A percentile compares a stretch with the other conserved stretches of the same genome.
Evolutionary conservation across 2,797 vertebrate species (phyloP).

Genomic region (Dicrostonyx torquatus): DNA sequence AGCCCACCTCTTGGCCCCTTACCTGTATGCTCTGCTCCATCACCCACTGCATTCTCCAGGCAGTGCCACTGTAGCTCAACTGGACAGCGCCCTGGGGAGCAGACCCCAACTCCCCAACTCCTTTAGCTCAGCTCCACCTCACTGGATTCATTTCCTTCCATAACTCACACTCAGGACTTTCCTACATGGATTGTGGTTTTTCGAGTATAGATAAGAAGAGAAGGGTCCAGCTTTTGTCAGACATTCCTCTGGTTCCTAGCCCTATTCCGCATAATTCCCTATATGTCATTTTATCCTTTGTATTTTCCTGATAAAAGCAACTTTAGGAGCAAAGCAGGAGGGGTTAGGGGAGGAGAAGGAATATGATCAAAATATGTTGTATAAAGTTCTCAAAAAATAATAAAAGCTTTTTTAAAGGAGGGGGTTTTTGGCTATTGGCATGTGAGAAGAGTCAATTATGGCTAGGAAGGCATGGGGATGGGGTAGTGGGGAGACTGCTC

Average conservation of each 20-base stretch:
- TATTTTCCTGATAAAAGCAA: not conserved
- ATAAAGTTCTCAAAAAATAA: not conserved
- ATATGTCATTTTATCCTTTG: not conserved
- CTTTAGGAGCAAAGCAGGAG: not conserved
- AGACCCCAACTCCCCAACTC: not conserved
- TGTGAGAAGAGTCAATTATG: not conserved
- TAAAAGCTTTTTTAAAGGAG: not conserved
- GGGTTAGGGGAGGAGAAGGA: not conserved
- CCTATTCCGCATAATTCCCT: not conserved
- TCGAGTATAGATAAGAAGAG: not conserved
- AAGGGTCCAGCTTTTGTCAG: not conserved
- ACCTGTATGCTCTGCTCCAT: no score
- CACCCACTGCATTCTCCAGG: not conserved
- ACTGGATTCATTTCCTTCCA: not conserved
- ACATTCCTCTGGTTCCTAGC: not conserved
- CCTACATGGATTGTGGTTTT: not conserved
- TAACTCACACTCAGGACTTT: not conserved
- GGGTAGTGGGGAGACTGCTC: not conserved
- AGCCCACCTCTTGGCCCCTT: not conserved
- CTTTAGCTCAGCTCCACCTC: not conserved
- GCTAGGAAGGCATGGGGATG: not conserved
- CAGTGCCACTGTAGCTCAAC: not conserved
- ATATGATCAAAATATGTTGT: not conserved
- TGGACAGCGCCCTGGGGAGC: not conserved
- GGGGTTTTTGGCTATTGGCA: not conserved